A percentile compares a stretch with the other conserved stretches of the same genome.
These are phyloP conservation scores for Rachycentron canadum DNA, from an alignment of 2,797 vertebrate genomes.

Conservation along the genomic window DNA sequence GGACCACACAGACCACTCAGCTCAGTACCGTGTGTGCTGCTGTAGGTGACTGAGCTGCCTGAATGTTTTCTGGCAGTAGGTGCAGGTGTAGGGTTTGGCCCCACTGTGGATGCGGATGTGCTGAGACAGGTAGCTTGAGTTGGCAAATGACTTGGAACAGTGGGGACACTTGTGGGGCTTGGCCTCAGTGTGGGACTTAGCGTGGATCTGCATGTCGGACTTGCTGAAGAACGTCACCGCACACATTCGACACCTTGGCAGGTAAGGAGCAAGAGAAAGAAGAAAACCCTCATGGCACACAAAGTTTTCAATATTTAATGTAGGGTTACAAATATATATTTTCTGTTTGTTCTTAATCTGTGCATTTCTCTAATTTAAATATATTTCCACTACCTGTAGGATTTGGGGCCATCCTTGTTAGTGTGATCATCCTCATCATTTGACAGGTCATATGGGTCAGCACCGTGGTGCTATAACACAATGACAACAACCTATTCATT, in stretches of 20 bases:
- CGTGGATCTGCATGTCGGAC: conserved; percentile 99
- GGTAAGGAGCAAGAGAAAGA: conserved; percentile 28
- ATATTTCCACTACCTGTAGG: conserved; percentile 89
- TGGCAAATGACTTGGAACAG: conserved; percentile 98
- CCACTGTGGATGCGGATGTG: conserved; percentile 98
- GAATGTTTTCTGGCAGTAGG: conserved; percentile 98
- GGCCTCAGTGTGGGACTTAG: conserved; percentile 93
- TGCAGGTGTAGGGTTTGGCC: conserved; percentile 97
- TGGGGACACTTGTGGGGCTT: conserved; percentile 99
- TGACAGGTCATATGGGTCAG: conserved; percentile 94
- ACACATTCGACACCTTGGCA: conserved; percentile 95
- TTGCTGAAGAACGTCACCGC: conserved; percentile 99
- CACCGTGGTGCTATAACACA: conserved; percentile 80
- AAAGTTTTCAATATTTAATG: not conserved
- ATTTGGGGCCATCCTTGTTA: conserved; percentile 93
- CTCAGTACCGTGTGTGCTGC: conserved; percentile 78
- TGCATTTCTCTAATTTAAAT: not conserved
- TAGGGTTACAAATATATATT: not conserved
- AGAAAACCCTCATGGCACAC: conserved; percentile 24
- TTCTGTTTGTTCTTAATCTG: not conserved
- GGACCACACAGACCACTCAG: conserved; percentile 11
- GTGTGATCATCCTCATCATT: conserved; percentile 95
- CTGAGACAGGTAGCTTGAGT: conserved; percentile 98
- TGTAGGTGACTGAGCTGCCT: conserved; percentile 97
- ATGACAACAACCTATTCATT: not conserved